Evolutionary conservation across 2,888 invertebrate species (phyloP).

Genomic region (Cantharis rustica): DNA sequence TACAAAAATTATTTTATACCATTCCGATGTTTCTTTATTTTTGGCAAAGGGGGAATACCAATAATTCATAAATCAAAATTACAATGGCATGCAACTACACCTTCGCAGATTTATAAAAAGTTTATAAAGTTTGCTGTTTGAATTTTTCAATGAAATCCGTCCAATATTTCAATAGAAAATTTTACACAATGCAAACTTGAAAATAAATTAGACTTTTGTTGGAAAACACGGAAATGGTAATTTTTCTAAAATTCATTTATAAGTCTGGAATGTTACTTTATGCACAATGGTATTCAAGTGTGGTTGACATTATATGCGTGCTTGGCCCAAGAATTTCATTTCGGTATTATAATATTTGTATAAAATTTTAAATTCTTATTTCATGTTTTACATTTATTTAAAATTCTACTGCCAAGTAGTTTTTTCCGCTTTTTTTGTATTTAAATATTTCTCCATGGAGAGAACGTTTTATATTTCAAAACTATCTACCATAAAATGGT

Average conservation of each 20-base stretch:
- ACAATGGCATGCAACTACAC: not conserved
- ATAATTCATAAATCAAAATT: not conserved
- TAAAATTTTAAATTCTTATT: slow-evolving; percentile 1
- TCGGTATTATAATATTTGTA: slow-evolving; percentile 21
- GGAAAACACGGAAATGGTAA: not conserved
- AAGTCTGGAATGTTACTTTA: slow-evolving; percentile 17
- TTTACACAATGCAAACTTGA: not conserved
- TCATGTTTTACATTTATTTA: not conserved
- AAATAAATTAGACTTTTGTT: not conserved
- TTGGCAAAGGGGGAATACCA: not conserved
- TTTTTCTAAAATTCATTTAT: not conserved
- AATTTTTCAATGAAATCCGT: not conserved
- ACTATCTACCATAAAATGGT: slow-evolving; percentile 31
- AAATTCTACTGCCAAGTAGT: not conserved
- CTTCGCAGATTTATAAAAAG: not conserved
- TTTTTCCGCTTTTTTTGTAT: not conserved
- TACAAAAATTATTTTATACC: not conserved
- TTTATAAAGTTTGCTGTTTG: not conserved
- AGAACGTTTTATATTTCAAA: slow-evolving; percentile 19
- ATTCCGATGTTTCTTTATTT: not conserved
- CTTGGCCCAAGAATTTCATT: slow-evolving; percentile 34
- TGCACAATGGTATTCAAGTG: slow-evolving; percentile 23
- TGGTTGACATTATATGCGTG: slow-evolving; percentile 14
- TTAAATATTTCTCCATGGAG: slow-evolving; percentile 6
- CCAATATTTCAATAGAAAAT: not conserved